Percentiles rank a stretch among this genome's conserved stretches.
Conservation (phyloP, 1,140 invertebrate species). For the Ooceraea biroi region DNA sequence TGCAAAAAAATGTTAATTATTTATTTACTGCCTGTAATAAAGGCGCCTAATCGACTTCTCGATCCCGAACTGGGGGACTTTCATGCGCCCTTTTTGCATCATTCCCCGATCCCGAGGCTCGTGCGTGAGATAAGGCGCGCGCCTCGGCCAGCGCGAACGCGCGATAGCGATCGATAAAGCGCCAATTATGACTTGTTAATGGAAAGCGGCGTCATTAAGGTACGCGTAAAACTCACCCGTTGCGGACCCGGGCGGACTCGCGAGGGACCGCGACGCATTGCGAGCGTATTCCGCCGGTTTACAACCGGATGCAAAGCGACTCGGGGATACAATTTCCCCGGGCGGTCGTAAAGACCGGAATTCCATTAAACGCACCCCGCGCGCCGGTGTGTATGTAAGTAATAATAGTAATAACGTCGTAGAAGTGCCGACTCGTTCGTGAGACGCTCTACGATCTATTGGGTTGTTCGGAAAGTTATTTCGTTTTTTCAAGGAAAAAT, state of each 20-base stretch:
- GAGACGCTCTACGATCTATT: slow-evolving; percentile 40
- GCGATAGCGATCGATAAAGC: slow-evolving; percentile 65
- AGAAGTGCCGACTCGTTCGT: slow-evolving; percentile 23
- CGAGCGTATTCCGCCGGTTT: slow-evolving; percentile 35
- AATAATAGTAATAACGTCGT: slow-evolving; percentile 55
- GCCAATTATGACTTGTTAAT: slow-evolving; percentile 73
- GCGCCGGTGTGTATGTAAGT: slow-evolving; percentile 41
- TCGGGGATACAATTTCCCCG: slow-evolving; percentile 33
- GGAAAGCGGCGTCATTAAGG: slow-evolving; percentile 65
- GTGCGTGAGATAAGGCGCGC: slow-evolving; percentile 49
- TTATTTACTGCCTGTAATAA: slow-evolving; percentile 66
- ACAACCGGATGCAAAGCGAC: slow-evolving; percentile 56
- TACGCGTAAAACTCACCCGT: slow-evolving; percentile 65
- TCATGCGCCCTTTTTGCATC: slow-evolving; percentile 10
- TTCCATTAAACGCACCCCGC: slow-evolving; percentile 36
- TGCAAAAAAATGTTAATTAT: slow-evolving; percentile 61
- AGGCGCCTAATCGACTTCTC: slow-evolving; percentile 27
- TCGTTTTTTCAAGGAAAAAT: no score
- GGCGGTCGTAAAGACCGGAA: slow-evolving; percentile 65
- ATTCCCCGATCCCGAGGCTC: slow-evolving; percentile 13
- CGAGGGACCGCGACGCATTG: background rate
- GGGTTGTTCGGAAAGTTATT: no score
- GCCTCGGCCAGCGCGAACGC: background rate
- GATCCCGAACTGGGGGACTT: background rate
- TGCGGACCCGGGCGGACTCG: slow-evolving; percentile 36